Percentiles rank a stretch among this genome's conserved stretches.
Conservation (phyloP, 2,888 invertebrate species). For the Drosophila monieri region DNA sequence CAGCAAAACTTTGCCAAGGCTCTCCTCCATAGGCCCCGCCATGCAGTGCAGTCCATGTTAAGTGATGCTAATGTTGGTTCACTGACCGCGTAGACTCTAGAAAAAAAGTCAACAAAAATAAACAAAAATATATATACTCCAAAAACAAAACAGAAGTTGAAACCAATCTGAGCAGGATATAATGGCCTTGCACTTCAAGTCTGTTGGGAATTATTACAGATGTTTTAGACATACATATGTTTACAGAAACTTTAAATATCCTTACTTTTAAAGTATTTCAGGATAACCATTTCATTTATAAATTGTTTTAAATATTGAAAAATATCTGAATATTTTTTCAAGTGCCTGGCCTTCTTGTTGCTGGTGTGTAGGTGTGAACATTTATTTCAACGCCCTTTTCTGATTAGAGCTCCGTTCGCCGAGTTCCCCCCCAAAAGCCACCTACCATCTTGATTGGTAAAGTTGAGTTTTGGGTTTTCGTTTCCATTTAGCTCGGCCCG, state of each 20-base stretch:
- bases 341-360: slow-evolving; percentile 18
- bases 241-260: no score
- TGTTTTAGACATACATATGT: no score
- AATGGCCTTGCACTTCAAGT: neutral
- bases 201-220: neutral
- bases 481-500: slow-evolving; percentile 35
- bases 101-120: slow-evolving; percentile 5
- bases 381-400: slow-evolving; percentile 66
- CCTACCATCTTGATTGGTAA: slow-evolving; percentile 74
- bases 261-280: no score
- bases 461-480: slow-evolving; percentile 58
- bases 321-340: neutral
- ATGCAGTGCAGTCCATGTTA: slow-evolving; percentile 30
- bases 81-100: slow-evolving; percentile 36
- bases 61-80: slow-evolving; percentile 62
- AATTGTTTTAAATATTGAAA: neutral
- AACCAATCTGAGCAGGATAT: neutral
- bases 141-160: slow-evolving; percentile 11
- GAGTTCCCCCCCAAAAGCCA: neutral
- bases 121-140: slow-evolving; percentile 18
- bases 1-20: slow-evolving; percentile 66
- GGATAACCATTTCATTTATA: no score
- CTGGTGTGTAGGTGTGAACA: slow-evolving; percentile 67
- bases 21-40: slow-evolving; percentile 22
- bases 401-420: slow-evolving; percentile 34